Evolutionary conservation across 2,113 vertebrate species (phyloP), one percentile per base, ranked within the genome.

Genomic region (Tachysurus vachellii): DNA sequence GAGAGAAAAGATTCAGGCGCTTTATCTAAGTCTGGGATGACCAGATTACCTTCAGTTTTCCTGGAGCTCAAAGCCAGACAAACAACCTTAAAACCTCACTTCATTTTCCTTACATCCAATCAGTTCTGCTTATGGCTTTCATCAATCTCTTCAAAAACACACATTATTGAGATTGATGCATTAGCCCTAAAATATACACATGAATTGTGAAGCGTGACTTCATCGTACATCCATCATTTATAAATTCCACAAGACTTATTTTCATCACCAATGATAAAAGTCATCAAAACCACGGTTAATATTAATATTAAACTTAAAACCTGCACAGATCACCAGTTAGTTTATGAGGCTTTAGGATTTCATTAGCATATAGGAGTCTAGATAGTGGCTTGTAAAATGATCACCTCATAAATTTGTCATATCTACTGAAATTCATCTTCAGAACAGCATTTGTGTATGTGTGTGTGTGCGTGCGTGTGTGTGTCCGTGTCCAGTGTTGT

Each of bases 271-370:
- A 1, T 59, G 59, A 82, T 66, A 11, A 81, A 31, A 26, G 26
- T 73, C 79, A 73, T 73, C 66, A 73, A 19, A 66, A 47, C 53
- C 44, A 36, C n/a, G 62, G 28, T 21, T 68, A 50, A 80, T 86
- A 66, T 80, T 86, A 68, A 68, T 68, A 19, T 61, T 16, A 59
- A 31, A 89, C 88, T 88, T 90, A 89, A 89, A 91, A 89, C 85
- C 92, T 91, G 86, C 90, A 89, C 80, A 91, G 76, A 66, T 80
- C 79, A 80, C 82, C 88, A 89, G 91, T 91, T 90, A 84, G 89
- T 86, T 92, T 92, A 90, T 75, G 73, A 16, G 19, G 62, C 50
- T 81, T 81, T 79, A 14, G 42, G 53, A 80, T 54, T 81, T 59
- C 75, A 68, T 85, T 70, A 86, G 53, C 36, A 81, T 86, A 31